Evolutionary conservation across 92 coral and sea anemone genomes (phyloP).

Genomic region (Siderastrea radians): DNA sequence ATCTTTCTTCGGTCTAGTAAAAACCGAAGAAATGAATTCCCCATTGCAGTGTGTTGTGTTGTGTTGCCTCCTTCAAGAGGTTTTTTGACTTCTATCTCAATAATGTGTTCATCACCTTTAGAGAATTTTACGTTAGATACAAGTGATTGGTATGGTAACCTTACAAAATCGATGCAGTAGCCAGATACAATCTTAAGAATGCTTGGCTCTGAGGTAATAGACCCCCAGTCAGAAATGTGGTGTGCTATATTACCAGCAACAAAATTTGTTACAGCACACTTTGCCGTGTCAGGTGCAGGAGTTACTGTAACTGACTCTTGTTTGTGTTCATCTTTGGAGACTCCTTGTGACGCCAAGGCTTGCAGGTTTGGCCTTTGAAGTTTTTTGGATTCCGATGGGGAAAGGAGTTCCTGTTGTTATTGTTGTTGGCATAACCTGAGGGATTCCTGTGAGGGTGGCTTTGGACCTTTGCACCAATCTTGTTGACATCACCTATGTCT

Average conservation of each 20-base stretch:
- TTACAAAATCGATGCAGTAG: conserved; percentile 28
- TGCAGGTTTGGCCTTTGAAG: conserved; percentile 60
- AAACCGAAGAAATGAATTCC: conserved; percentile 59
- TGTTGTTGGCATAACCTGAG: neutral
- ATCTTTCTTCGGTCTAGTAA: conserved; percentile 51
- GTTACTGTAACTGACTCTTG: conserved; percentile 26
- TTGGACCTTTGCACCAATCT: conserved; percentile 15
- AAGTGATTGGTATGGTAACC: conserved; percentile 35
- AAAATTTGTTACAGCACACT: conserved; percentile 26
- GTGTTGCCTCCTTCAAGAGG: conserved; percentile 26
- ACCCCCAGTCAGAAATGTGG: conserved; percentile 37
- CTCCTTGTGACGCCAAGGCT: conserved; percentile 54
- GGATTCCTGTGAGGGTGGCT: neutral
- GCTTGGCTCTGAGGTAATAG: conserved; percentile 61
- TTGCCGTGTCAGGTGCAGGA: conserved; percentile 3
- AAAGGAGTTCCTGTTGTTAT: neutral
- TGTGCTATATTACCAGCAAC: conserved; percentile 65
- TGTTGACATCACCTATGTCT: conserved; percentile 46
- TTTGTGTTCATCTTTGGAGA: conserved; percentile 26
- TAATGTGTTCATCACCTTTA: conserved; percentile 5
- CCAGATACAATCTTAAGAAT: conserved; percentile 59
- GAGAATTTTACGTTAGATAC: conserved; percentile 18
- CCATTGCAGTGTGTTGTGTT: conserved; percentile 17
- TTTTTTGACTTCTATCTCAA: neutral
- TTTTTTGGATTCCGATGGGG: conserved; percentile 46